Evolutionary conservation across 2,113 vertebrate species (phyloP), one percentile per base, ranked within the genome.

Genomic region (Balaeniceps rex): DNA sequence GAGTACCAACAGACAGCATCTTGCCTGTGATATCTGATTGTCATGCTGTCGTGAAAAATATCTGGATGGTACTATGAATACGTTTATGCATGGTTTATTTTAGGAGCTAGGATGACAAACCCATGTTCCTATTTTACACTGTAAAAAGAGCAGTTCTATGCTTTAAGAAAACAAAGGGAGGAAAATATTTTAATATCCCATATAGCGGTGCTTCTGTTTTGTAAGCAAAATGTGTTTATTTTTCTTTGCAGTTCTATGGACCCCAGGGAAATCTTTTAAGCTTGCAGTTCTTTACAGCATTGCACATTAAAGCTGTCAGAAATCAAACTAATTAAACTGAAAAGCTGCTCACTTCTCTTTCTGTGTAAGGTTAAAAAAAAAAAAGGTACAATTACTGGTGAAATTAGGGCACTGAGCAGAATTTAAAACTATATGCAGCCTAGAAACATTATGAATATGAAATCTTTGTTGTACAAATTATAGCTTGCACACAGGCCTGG

Each of bases 191-290:
- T 89, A 74, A 88, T 83, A 74, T 60, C 12, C 29, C 31, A 60
- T 36, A 22, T 15, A 70, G 11, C 0, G 0, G 57, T 31, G 24
- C 29, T 94, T 74, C 55, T 90, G 26, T 55, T 95, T 94, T 52
- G 46, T 64, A 78, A 64, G 83, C n/a, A 95, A 91, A 88, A 79
- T 72, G n/a, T 80, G 54, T 85, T 68, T 92, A 42, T 77, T 91
- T 96, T 88, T 64, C 85, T 80, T 75, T 74, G 46, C 51, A 63
- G 44, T 76, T 90, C 79, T 79, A 4, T 46, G 47, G 24, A 96
- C 77, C 42, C 69, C 86, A 83, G 87, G 60, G 95, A 94, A 97
- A 97, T 96, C 94, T 94, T 97, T 97, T 98, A 98, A 97, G 96
- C 66, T 96, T 88, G 54, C 46, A 64, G 71, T 46, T 95, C 91